Evolutionary conservation across 2,113 vertebrate species (phyloP).

Genomic region (Mola mola): DNA sequence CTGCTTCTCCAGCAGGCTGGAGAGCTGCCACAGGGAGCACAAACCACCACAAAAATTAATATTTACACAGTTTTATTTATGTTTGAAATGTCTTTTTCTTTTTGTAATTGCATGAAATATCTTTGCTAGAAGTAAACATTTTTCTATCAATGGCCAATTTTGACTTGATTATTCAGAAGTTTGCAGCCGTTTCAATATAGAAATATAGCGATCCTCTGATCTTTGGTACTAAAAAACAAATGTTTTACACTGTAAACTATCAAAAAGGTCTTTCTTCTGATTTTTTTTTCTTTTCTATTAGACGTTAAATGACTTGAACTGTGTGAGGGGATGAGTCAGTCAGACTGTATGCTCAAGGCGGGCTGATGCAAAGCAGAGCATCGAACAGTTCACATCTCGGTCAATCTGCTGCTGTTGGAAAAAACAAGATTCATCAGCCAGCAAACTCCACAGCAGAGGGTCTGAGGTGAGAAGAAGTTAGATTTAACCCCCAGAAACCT

Average conservation of each 20-base stretch:
- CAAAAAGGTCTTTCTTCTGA: background rate
- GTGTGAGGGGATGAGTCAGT: background rate
- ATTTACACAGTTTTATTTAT: background rate
- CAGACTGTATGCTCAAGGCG: slow-evolving; percentile 1
- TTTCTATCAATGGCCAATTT: too few relatives aligned
- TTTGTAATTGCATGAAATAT: too few relatives aligned
- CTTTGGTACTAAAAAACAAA: too few relatives aligned
- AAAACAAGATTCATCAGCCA: slow-evolving; percentile 38
- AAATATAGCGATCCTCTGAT: too few relatives aligned
- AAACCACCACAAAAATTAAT: slow-evolving; percentile 6
- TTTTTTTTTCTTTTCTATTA: background rate
- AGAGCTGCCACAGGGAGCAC: slow-evolving; percentile 13
- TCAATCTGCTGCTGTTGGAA: slow-evolving; percentile 24
- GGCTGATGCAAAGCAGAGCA: slow-evolving; percentile 62
- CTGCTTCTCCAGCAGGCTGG: slow-evolving; percentile 81
- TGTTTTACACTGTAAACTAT: too few relatives aligned
- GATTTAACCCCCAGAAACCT: background rate
- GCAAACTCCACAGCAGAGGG: slow-evolving; percentile 15
- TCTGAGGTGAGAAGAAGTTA: background rate
- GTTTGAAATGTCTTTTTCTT: too few relatives aligned
- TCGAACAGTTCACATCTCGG: slow-evolving; percentile 11
- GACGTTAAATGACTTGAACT: background rate
- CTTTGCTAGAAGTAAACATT: too few relatives aligned
- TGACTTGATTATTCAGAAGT: too few relatives aligned
- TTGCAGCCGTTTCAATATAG: too few relatives aligned